These are phyloP conservation scores for Euura lappo DNA, from an alignment of 1,140 invertebrate genomes.

Conservation along the genomic window DNA sequence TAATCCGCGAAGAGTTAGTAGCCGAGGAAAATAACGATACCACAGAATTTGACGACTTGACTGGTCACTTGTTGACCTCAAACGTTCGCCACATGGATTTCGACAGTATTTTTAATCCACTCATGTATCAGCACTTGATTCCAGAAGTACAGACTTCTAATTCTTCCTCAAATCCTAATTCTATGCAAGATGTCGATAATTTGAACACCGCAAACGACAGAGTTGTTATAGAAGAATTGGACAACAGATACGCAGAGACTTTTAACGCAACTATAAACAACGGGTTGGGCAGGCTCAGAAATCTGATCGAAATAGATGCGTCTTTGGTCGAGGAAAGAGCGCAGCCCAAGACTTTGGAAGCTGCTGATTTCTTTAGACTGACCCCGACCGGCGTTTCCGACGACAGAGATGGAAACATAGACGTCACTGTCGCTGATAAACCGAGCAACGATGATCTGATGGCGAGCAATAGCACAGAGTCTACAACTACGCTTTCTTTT, in stretches of 20 bases:
- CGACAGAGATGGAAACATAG: slow-evolving; percentile 39
- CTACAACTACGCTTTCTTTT: slow-evolving; percentile 33
- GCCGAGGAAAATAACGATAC: slow-evolving; percentile 43
- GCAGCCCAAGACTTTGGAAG: slow-evolving; percentile 22
- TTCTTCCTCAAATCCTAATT: slow-evolving; percentile 8
- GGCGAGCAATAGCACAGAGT: slow-evolving; percentile 39
- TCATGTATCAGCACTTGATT: slow-evolving; percentile 49
- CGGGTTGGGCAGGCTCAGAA: slow-evolving; percentile 36
- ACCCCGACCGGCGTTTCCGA: slow-evolving; percentile 41
- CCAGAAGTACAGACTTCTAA: slow-evolving; percentile 33
- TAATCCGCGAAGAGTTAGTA: slow-evolving; percentile 50
- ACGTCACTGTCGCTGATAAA: slow-evolving; percentile 41
- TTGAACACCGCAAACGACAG: slow-evolving; percentile 35
- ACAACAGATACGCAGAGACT: slow-evolving; percentile 45
- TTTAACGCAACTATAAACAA: slow-evolving; percentile 40
- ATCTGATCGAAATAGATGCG: slow-evolving; percentile 26
- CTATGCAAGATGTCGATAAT: not conserved
- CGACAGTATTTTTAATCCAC: slow-evolving; percentile 45
- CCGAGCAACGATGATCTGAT: slow-evolving; percentile 35
- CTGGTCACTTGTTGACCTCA: slow-evolving; percentile 46
- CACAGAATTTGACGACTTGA: slow-evolving; percentile 43
- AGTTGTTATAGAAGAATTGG: slow-evolving; percentile 44
- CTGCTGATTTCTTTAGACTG: slow-evolving; percentile 28
- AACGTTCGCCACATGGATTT: slow-evolving; percentile 48
- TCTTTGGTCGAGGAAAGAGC: slow-evolving; percentile 14